phyloP scores from a whole-genome alignment of 92 coral and sea anemone species.

The Umimayanthus chanpuru region DNA sequence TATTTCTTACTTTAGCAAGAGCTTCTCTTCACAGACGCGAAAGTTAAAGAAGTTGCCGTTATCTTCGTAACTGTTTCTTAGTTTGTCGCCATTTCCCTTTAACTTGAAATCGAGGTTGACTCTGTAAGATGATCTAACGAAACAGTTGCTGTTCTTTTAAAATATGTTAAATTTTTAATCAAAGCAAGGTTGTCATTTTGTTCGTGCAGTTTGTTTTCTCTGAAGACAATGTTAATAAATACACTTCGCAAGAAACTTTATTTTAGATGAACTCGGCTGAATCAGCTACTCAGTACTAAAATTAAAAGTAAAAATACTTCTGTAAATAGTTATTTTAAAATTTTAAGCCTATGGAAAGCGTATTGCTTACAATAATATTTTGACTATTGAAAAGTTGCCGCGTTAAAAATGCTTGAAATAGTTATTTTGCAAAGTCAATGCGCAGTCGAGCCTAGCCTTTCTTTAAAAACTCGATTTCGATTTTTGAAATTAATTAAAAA shows the following conservation, averaged over 20 bases:
- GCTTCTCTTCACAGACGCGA: background rate
- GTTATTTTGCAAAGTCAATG: background rate
- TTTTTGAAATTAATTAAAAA: too few species aligned
- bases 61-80: background rate
- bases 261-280: background rate
- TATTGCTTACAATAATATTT: background rate
- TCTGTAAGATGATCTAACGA: constrained; percentile 15
- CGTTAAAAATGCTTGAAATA: too few species aligned
- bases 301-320: background rate
- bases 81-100: background rate
- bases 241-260: background rate
- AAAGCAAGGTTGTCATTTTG: constrained; percentile 9
- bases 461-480: background rate
- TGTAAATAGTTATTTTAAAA: background rate
- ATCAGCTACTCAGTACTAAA: background rate
- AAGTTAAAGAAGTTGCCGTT: background rate
- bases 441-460: background rate
- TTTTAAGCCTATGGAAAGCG: background rate
- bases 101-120: constrained; percentile 6
- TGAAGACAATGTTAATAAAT: background rate
- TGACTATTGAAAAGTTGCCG: background rate
- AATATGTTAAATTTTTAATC: constrained; percentile 5
- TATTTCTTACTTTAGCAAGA: background rate
- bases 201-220: background rate
- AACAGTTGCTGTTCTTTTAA: background rate